These are phyloP conservation scores for Trachemys scripta DNA, from an alignment of 2,113 vertebrate species.

Conservation along the genomic window DNA sequence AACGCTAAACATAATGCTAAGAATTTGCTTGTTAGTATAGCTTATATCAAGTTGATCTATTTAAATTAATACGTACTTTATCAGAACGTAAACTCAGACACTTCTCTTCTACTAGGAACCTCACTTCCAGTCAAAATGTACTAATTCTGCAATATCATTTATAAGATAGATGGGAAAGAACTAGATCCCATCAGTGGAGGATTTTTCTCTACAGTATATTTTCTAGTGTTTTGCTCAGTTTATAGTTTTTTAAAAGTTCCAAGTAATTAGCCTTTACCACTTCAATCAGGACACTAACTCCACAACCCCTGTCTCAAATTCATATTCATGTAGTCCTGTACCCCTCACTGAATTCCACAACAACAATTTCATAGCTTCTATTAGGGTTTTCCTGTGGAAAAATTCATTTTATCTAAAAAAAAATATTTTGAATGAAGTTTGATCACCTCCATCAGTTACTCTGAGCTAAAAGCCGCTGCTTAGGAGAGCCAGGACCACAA, in stretches of 20 bases:
- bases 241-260: background rate
- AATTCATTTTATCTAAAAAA: background rate
- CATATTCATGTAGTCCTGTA: background rate
- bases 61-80: background rate
- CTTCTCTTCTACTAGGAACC: background rate
- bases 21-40: background rate
- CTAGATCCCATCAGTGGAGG: background rate
- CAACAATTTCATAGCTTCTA: too few relatives aligned
- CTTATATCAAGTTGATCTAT: background rate
- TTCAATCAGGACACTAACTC: background rate
- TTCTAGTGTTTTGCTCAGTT: background rate
- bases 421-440: fast-evolving
- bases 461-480: background rate
- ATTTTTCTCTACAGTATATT: background rate
- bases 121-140: background rate
- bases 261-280: background rate
- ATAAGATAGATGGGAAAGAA: background rate
- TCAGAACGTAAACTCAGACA: background rate
- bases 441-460: background rate
- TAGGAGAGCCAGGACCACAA: background rate
- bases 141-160: background rate
- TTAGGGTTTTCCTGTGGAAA: fast-evolving
- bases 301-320: background rate
- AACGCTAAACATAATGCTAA: background rate
- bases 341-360: too few relatives aligned